Percentiles rank a stretch among this genome's conserved stretches.
phyloP scores from a whole-genome alignment of 2,797 vertebrate species.

The Pangasius larnaudii region DNA sequence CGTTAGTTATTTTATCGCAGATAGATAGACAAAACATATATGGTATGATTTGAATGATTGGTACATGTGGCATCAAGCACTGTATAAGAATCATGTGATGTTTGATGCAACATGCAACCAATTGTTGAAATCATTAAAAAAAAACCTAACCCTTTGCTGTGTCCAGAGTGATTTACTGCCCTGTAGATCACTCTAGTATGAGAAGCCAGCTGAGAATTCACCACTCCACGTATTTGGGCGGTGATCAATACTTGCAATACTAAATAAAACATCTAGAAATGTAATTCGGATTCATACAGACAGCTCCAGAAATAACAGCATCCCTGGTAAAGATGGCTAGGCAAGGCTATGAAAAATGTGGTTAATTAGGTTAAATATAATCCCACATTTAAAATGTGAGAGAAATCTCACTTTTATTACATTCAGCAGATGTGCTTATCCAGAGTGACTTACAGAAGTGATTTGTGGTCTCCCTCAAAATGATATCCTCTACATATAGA shows the following conservation, averaged over 20 bases:
- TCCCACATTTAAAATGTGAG: background rate
- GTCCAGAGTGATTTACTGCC: background rate
- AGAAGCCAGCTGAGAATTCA: background rate
- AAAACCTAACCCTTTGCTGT: background rate
- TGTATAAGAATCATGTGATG: background rate
- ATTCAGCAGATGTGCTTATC: background rate
- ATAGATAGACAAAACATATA: background rate
- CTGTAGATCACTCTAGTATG: background rate
- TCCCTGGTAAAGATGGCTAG: background rate
- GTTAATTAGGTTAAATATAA: background rate
- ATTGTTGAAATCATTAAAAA: background rate
- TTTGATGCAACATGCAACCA: background rate
- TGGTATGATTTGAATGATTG: background rate
- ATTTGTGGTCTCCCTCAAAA: background rate
- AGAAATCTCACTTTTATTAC: background rate
- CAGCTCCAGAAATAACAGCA: background rate
- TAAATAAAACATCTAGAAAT: constrained; percentile 6
- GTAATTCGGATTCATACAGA: background rate
- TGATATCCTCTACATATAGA: background rate
- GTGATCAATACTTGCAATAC: background rate
- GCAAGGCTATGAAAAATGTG: too few species aligned
- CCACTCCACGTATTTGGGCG: background rate
- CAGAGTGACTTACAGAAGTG: background rate
- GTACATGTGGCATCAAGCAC: background rate
- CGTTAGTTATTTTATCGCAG: background rate